Base-by-base conservation (phyloP, 2,888 invertebrate genomes). In the Parnassius orleans region DNA sequence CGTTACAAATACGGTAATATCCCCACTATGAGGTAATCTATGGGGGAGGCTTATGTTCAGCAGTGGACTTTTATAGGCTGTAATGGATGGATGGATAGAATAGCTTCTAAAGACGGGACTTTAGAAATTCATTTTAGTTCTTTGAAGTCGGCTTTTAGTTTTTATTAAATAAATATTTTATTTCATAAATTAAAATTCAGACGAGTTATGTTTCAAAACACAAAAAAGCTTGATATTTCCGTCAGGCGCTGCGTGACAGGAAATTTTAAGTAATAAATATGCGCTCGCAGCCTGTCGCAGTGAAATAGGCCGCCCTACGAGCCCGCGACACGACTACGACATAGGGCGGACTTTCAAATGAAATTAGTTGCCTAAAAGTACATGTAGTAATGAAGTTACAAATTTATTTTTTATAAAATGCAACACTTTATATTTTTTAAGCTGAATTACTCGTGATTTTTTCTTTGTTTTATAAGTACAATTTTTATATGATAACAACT, bases 271-370 rank as follows among this genome's bases (percentile, higher is more conserved):
- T 11, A 46, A 19, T 58, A 53, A 58, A 52, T 57, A 50, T n/a
- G 41, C 61, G 65, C 66, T 64, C 57, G 63, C 62, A 54, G 12
- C 44, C n/a, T 7, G 12, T 46, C n/a, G 46, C 46, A 12, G 9
- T 12, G n/a, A 46, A 46, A 46, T 46, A 46, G 43, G 11, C 54
- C 15, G 15, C 10, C 19, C 50, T 14, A 50, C 9, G 19, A 10
- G 7, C 19, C 50, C 1, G 15, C 14, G 19, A 19, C 14, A 2
- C 15, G 2, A 15, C 3, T 2, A 9, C 9, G 2, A 15, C 15
- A 14, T 9, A 14, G 50, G 50, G 50, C 10, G 50, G 50, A 19
- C 50, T 9, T 50, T 14, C n/a, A 14, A 50, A 19, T 42, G 15
- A 41, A 51, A 42, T 14, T 15, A 57, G 7, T 57, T 57, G 15